Evolutionary conservation across 2,888 invertebrate species (phyloP), one percentile per base, ranked within the genome.

Genomic region (Aelia acuminata): DNA sequence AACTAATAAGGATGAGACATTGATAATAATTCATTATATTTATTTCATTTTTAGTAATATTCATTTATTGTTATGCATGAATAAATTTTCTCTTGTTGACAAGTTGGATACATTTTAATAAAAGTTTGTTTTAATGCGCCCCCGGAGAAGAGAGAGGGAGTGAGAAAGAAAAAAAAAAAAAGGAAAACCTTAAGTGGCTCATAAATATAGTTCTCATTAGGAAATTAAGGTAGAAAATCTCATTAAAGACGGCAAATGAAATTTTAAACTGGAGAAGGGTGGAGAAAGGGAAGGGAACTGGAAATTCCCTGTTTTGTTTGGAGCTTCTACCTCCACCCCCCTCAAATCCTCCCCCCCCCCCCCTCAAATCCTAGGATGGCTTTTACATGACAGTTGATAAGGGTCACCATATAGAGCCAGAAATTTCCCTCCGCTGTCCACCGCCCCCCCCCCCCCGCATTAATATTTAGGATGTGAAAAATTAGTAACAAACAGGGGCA

Each of bases 321-420:
- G 3, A 1, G n/a, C 22, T n/a, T n/a, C n/a, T n/a, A n/a, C n/a
- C n/a, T n/a, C n/a, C n/a, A n/a, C n/a, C n/a, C n/a, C 80, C 43
- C 80, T 80, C 80, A 80, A 80, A 80, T 80, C 80, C 80, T 80
- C n/a, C 80, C 43, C 80, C 43, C 80, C n/a, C 80, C 43, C n/a
- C 80, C 43, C 80, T 80, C 80, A 80, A 80, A 80, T 80, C 80
- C 80, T 80, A 80, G 80, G 80, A n/a, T 80, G 80, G 80, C 43
- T 80, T 80, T 80, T 80, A 80, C 80, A 80, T 80, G 80, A 80
- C 80, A 80, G 80, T 80, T 80, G 80, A 80, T 80, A 80, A 80
- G 80, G 80, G 80, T 80, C 80, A 43, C 22, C 80, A n/a, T 80
- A 80, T 43, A n/a, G 8, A n/a, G 43, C 39, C 75, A 70, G 70